Evolutionary conservation across 2,113 vertebrate species (phyloP), one percentile per base, ranked within the genome.

Genomic region (Spermophilus dauricus): DNA sequence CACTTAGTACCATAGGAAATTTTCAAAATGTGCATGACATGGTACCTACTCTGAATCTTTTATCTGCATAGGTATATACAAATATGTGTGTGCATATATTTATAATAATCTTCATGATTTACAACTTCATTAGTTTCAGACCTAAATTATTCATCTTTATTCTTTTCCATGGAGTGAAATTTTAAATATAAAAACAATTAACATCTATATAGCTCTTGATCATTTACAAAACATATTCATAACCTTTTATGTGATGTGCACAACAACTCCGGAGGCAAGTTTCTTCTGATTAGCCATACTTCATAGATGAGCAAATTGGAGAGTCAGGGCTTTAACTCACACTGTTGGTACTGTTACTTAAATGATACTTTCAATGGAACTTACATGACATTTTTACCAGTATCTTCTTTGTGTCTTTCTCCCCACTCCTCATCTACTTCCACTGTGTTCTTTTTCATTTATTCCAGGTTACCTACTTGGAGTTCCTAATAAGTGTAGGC

Each of bases 381-480:
- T 18, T 69, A 12, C n/a, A 5, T 51, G 37, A 13, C 9, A 11
- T 42, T 42, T 82, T 78, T 4, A 34, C 13, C 42, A 5, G 5
- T 6, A 45, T 12, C 30, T 76, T 80, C 73, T 9, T n/a, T 72
- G 7, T 18, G 3, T 69, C 67, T 34, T 53, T 69, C 51, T 78
- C 28, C 24, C 10, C 4, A 6, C 1, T 51, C 34, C 18, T 37
- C 34, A 6, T n/a, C 6, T 2, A 3, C 14, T 42, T 30, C 20
- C 5, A 18, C 37, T 2, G 1, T 12, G 4, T 14, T 37, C 39
- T 69, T 61, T 82, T 8, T 78, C 51, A 17, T 73, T 48, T 80
- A 14, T 95, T 42, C 37, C 48, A 69, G 5, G n/a, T 76, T 24
- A 84, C 42, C 34, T 51, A 30, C 42, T 61, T 81, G 30, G 14